Conservation (phyloP, 2,113 vertebrate genomes). For the Microcebus ravelobensis region DNA sequence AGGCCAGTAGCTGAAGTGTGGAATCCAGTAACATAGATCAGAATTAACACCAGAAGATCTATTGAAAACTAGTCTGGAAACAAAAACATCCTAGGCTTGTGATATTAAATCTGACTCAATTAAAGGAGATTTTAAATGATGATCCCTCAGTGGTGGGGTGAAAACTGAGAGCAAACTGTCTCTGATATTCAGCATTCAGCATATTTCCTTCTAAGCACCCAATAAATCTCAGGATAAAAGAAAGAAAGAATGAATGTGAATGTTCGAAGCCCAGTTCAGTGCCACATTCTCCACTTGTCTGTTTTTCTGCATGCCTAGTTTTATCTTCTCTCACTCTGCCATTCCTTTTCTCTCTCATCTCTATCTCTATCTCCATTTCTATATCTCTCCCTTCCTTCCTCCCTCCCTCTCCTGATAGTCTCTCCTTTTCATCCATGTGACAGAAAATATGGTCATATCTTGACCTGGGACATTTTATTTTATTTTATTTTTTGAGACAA, state of each 20-base stretch:
- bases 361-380: too few species aligned
- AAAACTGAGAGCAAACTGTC: not conserved
- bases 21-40: conserved; percentile 25
- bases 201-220: not conserved
- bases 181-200: not conserved
- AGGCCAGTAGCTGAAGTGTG: conserved; percentile 28
- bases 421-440: not conserved
- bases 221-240: not conserved
- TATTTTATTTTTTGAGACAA: too few species aligned
- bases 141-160: not conserved
- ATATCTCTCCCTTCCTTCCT: too few species aligned
- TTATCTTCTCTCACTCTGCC: not conserved
- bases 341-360: not conserved
- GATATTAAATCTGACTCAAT: not conserved
- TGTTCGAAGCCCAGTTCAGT: not conserved
- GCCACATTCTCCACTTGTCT: not conserved
- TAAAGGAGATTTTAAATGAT: conserved; percentile 33
- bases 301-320: not conserved
- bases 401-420: not conserved
- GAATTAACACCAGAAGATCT: conserved; percentile 21
- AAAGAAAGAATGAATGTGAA: not conserved
- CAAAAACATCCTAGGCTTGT: not conserved
- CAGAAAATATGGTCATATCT: not conserved
- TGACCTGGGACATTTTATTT: not conserved
- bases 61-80: conserved; percentile 2